Evolutionary conservation across 2,113 vertebrate genomes (phyloP).

Genomic region (Paramormyrops kingsleyae): DNA sequence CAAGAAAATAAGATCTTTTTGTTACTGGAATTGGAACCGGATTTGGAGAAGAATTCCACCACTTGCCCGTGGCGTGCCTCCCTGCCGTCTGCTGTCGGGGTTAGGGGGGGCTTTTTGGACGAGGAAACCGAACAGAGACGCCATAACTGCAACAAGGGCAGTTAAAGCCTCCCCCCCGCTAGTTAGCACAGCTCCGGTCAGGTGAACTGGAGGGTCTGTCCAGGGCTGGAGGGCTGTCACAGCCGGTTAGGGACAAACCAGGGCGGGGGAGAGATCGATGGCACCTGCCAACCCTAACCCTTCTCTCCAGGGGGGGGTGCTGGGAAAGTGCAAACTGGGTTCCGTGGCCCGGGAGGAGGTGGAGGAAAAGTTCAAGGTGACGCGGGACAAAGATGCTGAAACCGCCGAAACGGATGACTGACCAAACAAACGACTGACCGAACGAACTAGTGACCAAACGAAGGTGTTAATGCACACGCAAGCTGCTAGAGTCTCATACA

Average conservation of each 20-base stretch:
- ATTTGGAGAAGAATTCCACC: background rate
- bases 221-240: background rate
- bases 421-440: background rate
- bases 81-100: background rate
- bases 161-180: background rate
- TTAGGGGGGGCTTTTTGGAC: background rate
- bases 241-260: background rate
- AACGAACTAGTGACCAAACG: background rate
- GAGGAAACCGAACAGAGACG: background rate
- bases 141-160: background rate
- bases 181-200: background rate
- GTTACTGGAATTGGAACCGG: background rate
- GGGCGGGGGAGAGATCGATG: background rate
- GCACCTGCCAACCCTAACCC: background rate
- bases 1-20: background rate
- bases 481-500: background rate
- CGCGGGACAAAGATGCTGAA: background rate
- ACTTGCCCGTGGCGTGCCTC: background rate
- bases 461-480: background rate
- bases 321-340: background rate
- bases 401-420: background rate
- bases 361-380: background rate
- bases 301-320: background rate
- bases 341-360: background rate
- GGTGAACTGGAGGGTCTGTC: background rate